Base-by-base conservation (phyloP, 1,140 invertebrate species). In the Plectus sambesii region DNA sequence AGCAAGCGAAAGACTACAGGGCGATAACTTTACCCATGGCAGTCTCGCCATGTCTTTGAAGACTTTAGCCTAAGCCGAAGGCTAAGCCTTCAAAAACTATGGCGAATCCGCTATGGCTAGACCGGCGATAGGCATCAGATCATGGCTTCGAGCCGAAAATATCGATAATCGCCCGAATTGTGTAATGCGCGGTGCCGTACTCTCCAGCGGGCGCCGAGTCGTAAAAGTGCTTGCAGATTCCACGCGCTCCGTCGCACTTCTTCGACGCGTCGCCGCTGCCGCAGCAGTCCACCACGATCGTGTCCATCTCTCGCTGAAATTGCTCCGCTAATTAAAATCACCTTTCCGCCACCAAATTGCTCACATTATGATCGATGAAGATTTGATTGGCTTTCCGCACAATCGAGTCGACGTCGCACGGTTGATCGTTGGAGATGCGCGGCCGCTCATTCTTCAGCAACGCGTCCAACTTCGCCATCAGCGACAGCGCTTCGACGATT, bases 151-250 rank as follows among this genome's bases (percentile, higher is more conserved):
- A 52, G n/a, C n/a, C 35, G 25, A 62, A 62, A 29, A 62, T 62
- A 17, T 62, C 62, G 33, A 66, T 61, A 15, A 68, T 35, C n/a
- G 63, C 56, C 26, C 53, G 51, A 23, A 69, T 67, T 60, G 98
- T 79, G 63, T 97, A 98, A 1, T 88, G 92, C 86, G 96, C 94
- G 15, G 92, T 96, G 46, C 93, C 93, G 72, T 80, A 96, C 63
- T 82, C 82, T 35, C 93, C 93, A 70, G 87, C 93, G 3, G 93
- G 93, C 17, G 93, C 92, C 69, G 83, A 87, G 70, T 98, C 93
- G 70, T 96, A 98, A 65, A 98, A 85, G 72, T 93, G 87, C 71
- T 87, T 84, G 71, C 92, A 97, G 51, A 98, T 87, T 51, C 83
- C 86, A 0, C 84, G 87, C 30, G 87, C 85, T 27, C 89, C 89